Base-by-base conservation (phyloP, 2,888 invertebrate genomes). In the Osmoderma eremita region DNA sequence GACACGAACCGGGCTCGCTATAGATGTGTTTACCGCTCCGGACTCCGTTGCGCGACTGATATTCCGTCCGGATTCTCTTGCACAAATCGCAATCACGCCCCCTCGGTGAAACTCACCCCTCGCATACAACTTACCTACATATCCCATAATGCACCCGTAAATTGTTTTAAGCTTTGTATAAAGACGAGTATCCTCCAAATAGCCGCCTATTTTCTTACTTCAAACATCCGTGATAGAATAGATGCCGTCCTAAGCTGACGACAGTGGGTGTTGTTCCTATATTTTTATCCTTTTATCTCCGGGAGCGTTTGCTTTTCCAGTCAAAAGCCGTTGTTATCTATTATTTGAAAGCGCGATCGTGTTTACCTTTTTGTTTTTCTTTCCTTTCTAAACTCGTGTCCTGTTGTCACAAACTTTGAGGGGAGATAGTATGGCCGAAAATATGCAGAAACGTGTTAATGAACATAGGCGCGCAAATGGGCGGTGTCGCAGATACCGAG, bases 41-140 rank as follows among this genome's bases (percentile, higher is more conserved):
- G 58, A 61, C 45, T 61, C 58, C 58, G 58, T 61, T 45, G 45
- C 58, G 45, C 58, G 58, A 61, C 58, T 61, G 58, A 61, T 61
- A 61, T 61, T 61, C 45, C 58, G 58, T 45, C 17, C 58, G 58
- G 58, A 45, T 17, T 61, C 58, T 45, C 58, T 61, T 45, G 45
- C 58, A 61, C 58, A 61, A 61, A 61, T 45, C 58, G 58, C 36
- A 61, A 61, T 61, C 58, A 61, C 58, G 48, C 58, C 58, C 58
- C 58, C 58, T 61, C 30, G 45, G 45, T 45, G 45, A 61, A 61
- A 45, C 24, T 61, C 45, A 61, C 45, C 58, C 58, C 45, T 48
- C 30, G 24, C 58, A 45, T 17, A 36, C 45, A 53, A 61, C 58
- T 58, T 61, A 61, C 12, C 42, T 42, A 45, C 58, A 58, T 48